These are phyloP conservation scores for Dysmachus trigonus DNA, from an alignment of 2,888 invertebrate genomes.

Conservation along the genomic window DNA sequence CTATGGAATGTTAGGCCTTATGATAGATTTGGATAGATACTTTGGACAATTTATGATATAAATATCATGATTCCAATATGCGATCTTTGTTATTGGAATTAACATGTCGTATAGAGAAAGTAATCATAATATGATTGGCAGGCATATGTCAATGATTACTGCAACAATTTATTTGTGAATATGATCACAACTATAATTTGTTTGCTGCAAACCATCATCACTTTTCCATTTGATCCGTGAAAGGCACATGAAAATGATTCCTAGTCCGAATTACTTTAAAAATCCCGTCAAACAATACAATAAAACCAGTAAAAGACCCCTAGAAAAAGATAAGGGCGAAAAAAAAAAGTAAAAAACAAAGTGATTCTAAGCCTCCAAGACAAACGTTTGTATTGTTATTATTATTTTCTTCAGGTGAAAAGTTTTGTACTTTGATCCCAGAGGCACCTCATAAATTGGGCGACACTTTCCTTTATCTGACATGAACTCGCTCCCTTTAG, in stretches of 20 bases:
- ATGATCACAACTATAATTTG: too few species aligned
- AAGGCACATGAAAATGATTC: neutral
- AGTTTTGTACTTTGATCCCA: slow-evolving; percentile 40
- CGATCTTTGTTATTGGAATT: too few species aligned
- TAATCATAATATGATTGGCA: too few species aligned
- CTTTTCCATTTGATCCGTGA: neutral
- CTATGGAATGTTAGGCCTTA: too few species aligned
- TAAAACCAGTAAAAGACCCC: neutral
- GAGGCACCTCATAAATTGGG: slow-evolving; percentile 25
- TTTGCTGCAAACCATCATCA: too few species aligned
- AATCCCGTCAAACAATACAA: neutral
- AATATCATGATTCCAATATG: too few species aligned
- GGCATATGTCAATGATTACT: too few species aligned
- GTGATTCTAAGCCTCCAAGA: neutral
- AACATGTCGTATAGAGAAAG: too few species aligned
- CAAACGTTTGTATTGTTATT: neutral
- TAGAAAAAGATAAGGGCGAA: neutral
- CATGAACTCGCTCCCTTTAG: slow-evolving; percentile 37
- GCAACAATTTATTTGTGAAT: too few species aligned
- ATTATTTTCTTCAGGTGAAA: slow-evolving; percentile 8
- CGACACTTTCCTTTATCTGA: slow-evolving; percentile 34
- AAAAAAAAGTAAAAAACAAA: neutral
- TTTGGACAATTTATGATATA: too few species aligned
- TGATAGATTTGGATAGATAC: too few species aligned
- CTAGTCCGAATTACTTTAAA: neutral